Conservation (phyloP, 1,140 invertebrate genomes). For the Agrilus planipennis region DNA sequence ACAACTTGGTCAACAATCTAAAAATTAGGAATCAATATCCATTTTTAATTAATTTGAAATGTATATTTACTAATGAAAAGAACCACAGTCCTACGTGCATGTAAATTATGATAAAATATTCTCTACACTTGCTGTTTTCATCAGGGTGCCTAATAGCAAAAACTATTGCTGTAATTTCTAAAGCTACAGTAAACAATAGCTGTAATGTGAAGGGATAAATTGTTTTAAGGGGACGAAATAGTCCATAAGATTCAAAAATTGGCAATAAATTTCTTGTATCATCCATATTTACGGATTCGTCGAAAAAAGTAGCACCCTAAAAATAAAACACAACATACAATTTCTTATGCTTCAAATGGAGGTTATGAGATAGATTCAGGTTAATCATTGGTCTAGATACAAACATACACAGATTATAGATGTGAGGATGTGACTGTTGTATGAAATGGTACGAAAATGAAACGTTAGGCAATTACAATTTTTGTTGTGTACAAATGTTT, state of each 20-base stretch:
- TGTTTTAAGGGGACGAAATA: conserved; percentile 41
- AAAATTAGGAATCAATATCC: conserved; percentile 11
- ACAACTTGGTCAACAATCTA: conserved; percentile 45
- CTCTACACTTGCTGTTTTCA: conserved; percentile 43
- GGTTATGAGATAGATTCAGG: conserved; percentile 3
- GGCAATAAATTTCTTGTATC: conserved; percentile 40
- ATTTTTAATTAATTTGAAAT: not conserved
- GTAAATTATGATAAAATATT: conserved; percentile 54
- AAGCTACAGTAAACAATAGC: conserved; percentile 37
- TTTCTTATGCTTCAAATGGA: conserved; percentile 10
- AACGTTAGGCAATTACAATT: too few relatives aligned
- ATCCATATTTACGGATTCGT: conserved; percentile 41
- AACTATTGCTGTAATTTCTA: conserved; percentile 46
- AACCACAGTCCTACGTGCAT: conserved; percentile 49
- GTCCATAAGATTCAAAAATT: conserved; percentile 36
- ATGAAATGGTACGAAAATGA: too few relatives aligned
- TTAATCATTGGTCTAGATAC: conserved; percentile 2
- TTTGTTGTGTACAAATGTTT: too few relatives aligned
- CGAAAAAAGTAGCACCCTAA: conserved; percentile 44
- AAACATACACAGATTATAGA: conserved; percentile 3
- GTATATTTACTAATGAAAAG: conserved; percentile 40
- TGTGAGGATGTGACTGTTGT: conserved; percentile 4
- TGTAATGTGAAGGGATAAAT: conserved; percentile 34
- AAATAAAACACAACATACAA: conserved; percentile 12
- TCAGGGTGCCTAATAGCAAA: conserved; percentile 42